These are phyloP conservation scores for Caerostris extrusa DNA, from an alignment of 1,140 invertebrate genomes.

Conservation along the genomic window DNA sequence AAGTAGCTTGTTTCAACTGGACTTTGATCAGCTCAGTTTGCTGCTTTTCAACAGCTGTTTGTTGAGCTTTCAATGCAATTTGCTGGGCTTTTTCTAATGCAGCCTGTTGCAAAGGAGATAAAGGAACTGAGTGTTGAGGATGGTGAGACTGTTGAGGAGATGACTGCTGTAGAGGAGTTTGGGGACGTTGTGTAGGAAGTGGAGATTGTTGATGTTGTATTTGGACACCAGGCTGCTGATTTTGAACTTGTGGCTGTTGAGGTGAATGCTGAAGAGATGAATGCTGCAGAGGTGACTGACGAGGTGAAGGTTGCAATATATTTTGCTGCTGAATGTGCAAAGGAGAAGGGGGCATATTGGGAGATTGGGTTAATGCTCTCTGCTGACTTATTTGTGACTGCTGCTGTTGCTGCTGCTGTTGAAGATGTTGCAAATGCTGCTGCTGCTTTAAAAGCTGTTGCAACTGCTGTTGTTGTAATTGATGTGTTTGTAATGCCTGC, in stretches of 20 bases:
- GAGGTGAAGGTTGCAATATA: conserved; percentile 70
- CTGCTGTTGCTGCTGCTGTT: conserved; percentile 62
- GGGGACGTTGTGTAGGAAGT: conserved; percentile 45
- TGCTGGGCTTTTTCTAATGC: conserved; percentile 66
- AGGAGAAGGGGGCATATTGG: conserved; percentile 72
- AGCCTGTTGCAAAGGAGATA: conserved; percentile 60
- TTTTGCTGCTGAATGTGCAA: conserved; percentile 69
- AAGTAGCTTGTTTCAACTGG: conserved; percentile 64
- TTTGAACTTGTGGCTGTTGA: conserved; percentile 40
- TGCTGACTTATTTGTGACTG: conserved; percentile 49
- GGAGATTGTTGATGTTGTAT: conserved; percentile 63
- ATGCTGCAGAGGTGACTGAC: conserved; percentile 66
- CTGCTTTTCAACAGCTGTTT: conserved; percentile 70
- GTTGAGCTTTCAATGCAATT: conserved; percentile 60
- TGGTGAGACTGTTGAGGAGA: conserved; percentile 73
- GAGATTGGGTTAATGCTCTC: conserved; percentile 61
- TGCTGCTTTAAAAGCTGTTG: conserved; percentile 73
- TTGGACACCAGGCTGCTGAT: conserved; percentile 47
- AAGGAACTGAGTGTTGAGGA: conserved; percentile 83
- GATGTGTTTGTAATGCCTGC: conserved; percentile 58
- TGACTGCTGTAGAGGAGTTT: conserved; percentile 63
- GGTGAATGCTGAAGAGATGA: conserved; percentile 59
- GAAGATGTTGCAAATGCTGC: conserved; percentile 50
- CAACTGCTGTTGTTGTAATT: conserved; percentile 52
- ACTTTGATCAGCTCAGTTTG: conserved; percentile 73